Conservation (phyloP, 2,113 vertebrate species). For the Neogale vison region DNA sequence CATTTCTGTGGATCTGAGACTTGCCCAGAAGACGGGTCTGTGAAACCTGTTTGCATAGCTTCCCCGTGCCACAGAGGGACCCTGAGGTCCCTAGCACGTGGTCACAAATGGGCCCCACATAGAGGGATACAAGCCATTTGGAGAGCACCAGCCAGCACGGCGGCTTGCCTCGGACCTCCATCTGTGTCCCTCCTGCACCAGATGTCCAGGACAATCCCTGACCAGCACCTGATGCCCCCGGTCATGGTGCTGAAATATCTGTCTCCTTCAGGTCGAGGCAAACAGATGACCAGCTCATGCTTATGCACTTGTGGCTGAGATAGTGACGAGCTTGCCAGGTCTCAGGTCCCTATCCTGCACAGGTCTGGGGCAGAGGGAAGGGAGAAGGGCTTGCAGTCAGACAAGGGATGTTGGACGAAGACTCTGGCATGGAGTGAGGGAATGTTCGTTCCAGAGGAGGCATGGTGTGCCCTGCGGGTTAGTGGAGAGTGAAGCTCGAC, state of each 20-base stretch:
- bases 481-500: fast-evolving
- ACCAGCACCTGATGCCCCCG: fast-evolving
- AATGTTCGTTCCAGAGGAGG: fast-evolving
- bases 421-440: background rate
- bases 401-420: too few species aligned
- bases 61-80: fast-evolving
- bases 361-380: background rate
- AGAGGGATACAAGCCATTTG: background rate
- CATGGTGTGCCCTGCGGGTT: too few species aligned
- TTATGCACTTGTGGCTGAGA: fast-evolving
- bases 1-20: background rate
- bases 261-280: fast-evolving
- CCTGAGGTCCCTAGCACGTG: fast-evolving
- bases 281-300: fast-evolving
- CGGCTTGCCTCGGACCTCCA: fast-evolving
- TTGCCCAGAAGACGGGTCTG: background rate
- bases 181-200: fast-evolving
- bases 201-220: fast-evolving
- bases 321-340: fast-evolving
- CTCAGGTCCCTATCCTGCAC: background rate
- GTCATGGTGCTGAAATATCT: background rate
- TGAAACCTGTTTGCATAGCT: background rate
- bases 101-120: fast-evolving
- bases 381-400: background rate
- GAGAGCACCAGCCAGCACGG: fast-evolving